Conservation (phyloP, 2,113 vertebrate genomes). For the Elachura formosa region DNA sequence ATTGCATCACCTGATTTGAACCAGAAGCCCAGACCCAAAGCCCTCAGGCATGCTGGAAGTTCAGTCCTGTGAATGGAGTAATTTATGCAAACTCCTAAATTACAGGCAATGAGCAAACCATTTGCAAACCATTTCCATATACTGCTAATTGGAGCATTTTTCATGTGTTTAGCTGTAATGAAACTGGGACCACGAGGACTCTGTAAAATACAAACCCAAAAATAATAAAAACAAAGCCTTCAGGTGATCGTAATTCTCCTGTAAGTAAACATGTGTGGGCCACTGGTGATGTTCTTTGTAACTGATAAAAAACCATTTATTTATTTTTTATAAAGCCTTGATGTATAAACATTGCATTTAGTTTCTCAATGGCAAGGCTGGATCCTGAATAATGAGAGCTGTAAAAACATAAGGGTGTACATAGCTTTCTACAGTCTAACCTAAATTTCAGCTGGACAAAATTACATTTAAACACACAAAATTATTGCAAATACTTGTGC, state of each 20-base stretch:
- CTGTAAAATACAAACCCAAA: neutral
- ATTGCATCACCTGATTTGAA: neutral
- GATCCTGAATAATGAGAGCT: neutral
- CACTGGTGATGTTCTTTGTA: neutral
- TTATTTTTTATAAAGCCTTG: neutral
- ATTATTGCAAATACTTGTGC: neutral
- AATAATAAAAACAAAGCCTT: neutral
- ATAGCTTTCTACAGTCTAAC: neutral
- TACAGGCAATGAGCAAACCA: neutral
- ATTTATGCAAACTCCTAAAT: slow-evolving; percentile 7
- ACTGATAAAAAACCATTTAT: neutral
- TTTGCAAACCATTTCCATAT: neutral
- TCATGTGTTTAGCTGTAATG: neutral
- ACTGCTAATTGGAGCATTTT: neutral
- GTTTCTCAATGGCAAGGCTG: neutral
- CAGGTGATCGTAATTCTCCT: neutral
- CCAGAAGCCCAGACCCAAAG: neutral
- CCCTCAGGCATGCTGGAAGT: neutral
- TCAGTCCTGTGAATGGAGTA: neutral
- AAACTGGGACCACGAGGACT: neutral
- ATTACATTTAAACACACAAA: neutral
- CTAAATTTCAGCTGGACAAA: neutral
- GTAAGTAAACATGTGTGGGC: neutral
- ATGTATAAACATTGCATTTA: neutral
- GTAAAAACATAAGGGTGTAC: neutral